Base-by-base conservation (phyloP, 2,113 vertebrate genomes). In the Esox niger region DNA sequence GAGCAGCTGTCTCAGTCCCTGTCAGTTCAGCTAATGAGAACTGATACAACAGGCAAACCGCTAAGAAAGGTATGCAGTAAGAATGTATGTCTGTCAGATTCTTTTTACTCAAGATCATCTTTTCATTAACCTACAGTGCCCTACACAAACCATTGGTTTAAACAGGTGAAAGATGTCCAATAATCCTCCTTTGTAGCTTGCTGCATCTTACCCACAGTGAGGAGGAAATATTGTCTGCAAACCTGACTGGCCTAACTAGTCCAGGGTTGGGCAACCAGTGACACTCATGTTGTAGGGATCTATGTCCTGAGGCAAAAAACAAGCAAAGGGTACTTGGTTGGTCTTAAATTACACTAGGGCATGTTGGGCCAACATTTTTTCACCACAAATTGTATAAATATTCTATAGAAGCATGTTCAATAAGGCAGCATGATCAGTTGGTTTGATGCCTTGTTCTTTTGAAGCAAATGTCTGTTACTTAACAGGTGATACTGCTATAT, bases 141-240 rank as follows among this genome's bases (percentile, higher is more conserved):
- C 64, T 20, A 33, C 69, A 70, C 69, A 74, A 64, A 62, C 23
- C 62, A 46, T 0, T 65, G 62, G 80, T 70, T 84, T 82, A 84
- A 79, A 80, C 78, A 71, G 66, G 74, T 29, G 69, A 27, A 35
- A 11, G 43, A 57, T 56, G 23, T 33, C 5, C 69, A 60, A 68
- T 82, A 86, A 83, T 87, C 87, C 74, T 85, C 78, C 69, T 84
- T 88, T 70, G 85, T 59, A 77, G 79, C 83, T 84, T 80, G 77
- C 66, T 84, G 82, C 81, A 64, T 79, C 56, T 0, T 31, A 77
- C 69, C 75, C 70, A 79, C 70, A 77, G 70, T 77, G 75, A 81
- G 68, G 6, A 56, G 64, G 73, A 66, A 25, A 62, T 2, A 13
- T 57, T 13, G 57, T 73, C 66, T 74, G 38, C 38, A 43, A 43